Evolutionary conservation across 2,888 invertebrate genomes (phyloP), one percentile per base, ranked within the genome.

Genomic region (Patella ulyssiponensis): DNA sequence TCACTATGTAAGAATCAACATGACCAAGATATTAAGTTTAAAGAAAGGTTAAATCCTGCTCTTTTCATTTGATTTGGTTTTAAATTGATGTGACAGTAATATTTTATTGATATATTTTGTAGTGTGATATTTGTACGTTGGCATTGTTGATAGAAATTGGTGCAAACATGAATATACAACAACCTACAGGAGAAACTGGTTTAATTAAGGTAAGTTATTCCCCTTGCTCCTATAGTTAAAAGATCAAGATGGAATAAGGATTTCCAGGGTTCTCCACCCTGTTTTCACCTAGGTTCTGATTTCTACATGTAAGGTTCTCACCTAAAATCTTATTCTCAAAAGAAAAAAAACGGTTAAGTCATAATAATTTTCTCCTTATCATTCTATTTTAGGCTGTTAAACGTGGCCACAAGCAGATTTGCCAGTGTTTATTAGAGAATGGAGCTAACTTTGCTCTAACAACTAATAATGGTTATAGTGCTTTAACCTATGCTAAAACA

Each of bases 391-490:
- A 91, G 90, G 90, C 91, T 74, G 89, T 89, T 54, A 87, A 85
- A 77, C 82, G 87, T 75, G 89, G 90, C 11, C 88, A 89, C 80
- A 84, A 82, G 54, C 87, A 88, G 81, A 86, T 90, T 72, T 87
- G 89, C 52, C 86, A 86, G 77, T 79, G 88, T 64, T 77, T 91
- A 69, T 80, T 91, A 77, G 88, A 89, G 77, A 83, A 87, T 81
- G 91, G 91, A 64, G 89, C 89, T 74, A 90, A 90, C 84, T 90
- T 90, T 79, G 86, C 89, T 51, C 77, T 83, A 12, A 83, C 83
- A 70, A 86, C 86, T 71, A 77, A 82, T 58, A 81, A 84, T 54
- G 90, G 89, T 56, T 81, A 83, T 74, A 89, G 87, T 54, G 89
- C 90, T n/a, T 79, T 90, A 52, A 86, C 86, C 72, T 84, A 86